Base-by-base conservation (phyloP, 2,888 invertebrate genomes). In the Ypsolopha scabrella region DNA sequence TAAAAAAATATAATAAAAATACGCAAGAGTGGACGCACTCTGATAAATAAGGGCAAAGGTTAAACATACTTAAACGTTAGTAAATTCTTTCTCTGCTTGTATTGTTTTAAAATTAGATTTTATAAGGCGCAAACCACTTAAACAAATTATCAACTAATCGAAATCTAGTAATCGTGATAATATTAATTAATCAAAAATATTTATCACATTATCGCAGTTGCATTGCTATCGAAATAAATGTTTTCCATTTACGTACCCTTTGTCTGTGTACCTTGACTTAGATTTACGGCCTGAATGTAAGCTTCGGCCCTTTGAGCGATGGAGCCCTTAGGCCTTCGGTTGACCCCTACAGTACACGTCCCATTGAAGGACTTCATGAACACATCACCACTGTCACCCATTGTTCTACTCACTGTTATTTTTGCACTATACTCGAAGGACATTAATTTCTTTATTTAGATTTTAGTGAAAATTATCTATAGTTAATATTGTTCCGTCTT, bases 291-390 rank as follows among this genome's bases (percentile, higher is more conserved):
- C 54, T 79, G 65, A 55, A 85, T 65, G 59, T 85, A 82, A 1
- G 75, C 81, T 53, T 77, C 75, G 2, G 83, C 81, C 58, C 67
- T 80, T 54, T 72, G 67, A 11, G 80, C 76, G 48, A 85, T 80
- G 0, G 73, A 62, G 0, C 76, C 71, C n/a, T 70, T 69, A 0
- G 61, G 58, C 48, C 61, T 65, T 57, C 68, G 75, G 47, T 67
- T 75, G 1, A 80, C 58, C 1, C 75, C 73, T n/a, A 81, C 51
- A 11, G 67, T 61, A 53, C 75, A 75, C 2, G 65, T 72, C 2
- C 78, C 80, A 47, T 73, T 76, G 49, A 68, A 76, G 55, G 70
- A 64, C 60, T 72, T 75, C 54, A 69, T 75, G 54, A 60, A 65
- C 54, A 68, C 63, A n/a, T 72, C 63, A 44, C 75, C 79, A 47